Evolutionary conservation across 2,797 vertebrate genomes (phyloP).

Genomic region (Siniperca undulata): DNA sequence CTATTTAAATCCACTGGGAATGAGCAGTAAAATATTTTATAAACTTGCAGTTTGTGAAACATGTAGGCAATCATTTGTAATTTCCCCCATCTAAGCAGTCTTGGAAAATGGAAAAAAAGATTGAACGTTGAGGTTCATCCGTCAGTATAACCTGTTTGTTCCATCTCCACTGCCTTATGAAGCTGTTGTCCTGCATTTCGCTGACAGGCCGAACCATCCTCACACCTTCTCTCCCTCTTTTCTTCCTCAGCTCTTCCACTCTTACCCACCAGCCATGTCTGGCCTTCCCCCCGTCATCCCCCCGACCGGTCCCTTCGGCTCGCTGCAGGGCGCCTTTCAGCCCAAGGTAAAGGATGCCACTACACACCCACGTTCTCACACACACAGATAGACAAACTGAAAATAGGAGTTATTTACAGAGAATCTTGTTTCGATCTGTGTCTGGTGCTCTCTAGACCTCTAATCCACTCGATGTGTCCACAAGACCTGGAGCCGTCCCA

Average conservation of each 20-base stretch:
- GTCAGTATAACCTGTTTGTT: not conserved
- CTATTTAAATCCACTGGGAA: constrained; percentile 47
- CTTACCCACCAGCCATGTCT: constrained; percentile 96
- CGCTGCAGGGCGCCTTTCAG: constrained; percentile 98
- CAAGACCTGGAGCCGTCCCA: constrained; percentile 93
- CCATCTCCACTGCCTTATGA: not conserved
- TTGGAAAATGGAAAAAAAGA: not conserved
- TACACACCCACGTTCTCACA: not conserved
- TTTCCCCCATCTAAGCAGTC: not conserved
- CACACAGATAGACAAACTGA: not conserved
- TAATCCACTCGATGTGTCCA: constrained; percentile 94
- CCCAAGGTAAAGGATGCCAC: constrained; percentile 89
- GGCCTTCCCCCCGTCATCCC: constrained; percentile 98
- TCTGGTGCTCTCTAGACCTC: constrained; percentile 88
- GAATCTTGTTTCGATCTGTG: constrained; percentile 35
- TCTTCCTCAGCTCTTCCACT: constrained; percentile 95
- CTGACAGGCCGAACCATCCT: constrained; percentile 25
- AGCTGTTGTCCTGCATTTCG: not conserved
- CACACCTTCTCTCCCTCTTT: constrained; percentile 55
- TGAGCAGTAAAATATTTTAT: constrained; percentile 28
- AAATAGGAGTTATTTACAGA: constrained; percentile 28
- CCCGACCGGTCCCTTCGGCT: constrained; percentile 96
- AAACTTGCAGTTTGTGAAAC: constrained; percentile 46
- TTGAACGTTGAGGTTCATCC: constrained; percentile 17
- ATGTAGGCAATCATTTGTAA: constrained; percentile 34